These are phyloP conservation scores for Percina caprodes DNA, from an alignment of 2,113 vertebrate species.

Conservation along the genomic window DNA sequence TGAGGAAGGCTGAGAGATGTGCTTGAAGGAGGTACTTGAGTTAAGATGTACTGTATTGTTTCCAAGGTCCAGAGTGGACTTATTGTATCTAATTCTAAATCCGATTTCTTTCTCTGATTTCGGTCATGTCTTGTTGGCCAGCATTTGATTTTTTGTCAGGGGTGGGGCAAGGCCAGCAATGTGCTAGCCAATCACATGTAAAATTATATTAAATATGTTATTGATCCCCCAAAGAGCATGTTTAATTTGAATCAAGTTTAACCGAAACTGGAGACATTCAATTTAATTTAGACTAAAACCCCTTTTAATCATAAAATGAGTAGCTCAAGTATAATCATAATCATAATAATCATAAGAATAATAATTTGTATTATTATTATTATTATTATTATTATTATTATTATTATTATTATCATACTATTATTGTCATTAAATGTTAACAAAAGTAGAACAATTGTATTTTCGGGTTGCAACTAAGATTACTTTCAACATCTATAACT, in stretches of 20 bases:
- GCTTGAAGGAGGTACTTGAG: background rate
- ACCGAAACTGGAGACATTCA: background rate
- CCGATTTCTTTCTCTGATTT: background rate
- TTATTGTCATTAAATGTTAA: background rate
- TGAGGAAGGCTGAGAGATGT: background rate
- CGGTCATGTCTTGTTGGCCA: background rate
- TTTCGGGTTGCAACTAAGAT: background rate
- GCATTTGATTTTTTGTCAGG: background rate
- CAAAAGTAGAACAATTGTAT: background rate
- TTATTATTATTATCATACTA: background rate
- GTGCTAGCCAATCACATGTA: background rate
- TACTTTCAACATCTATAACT: background rate
- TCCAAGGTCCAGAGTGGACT: background rate
- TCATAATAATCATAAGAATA: no score
- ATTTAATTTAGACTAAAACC: background rate
- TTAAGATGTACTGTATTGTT: background rate
- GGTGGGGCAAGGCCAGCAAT: background rate
- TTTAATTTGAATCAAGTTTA: background rate
- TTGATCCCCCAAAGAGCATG: background rate
- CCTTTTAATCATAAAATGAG: background rate
- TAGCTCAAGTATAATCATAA: background rate
- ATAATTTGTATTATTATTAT: background rate
- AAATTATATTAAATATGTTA: background rate
- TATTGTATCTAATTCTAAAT: background rate
- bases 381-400: background rate